Percentiles rank a stretch among this genome's conserved stretches.
Conservation (phyloP, 2,888 invertebrate species). For the Atrina japonica region DNA sequence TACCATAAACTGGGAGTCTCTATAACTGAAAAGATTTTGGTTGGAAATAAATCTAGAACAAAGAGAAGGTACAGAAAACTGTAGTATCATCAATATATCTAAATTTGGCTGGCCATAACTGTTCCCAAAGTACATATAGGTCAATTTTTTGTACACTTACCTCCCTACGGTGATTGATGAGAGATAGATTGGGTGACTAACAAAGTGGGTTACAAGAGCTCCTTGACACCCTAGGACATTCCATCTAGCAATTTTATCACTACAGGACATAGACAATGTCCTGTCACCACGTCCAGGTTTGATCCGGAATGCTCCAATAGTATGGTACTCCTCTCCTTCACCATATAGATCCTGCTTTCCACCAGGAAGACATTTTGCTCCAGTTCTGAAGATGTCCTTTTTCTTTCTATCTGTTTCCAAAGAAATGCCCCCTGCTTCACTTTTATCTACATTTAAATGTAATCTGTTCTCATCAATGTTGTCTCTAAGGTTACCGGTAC, state of each 20-base stretch:
- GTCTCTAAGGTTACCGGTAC: too few species aligned
- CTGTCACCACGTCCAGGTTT: slow-evolving; percentile 95
- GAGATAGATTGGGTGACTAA: slow-evolving; percentile 87
- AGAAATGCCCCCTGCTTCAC: too few species aligned
- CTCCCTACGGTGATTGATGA: slow-evolving; percentile 87
- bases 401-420: background rate
- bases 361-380: slow-evolving; percentile 89
- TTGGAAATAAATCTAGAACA: too few species aligned
- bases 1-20: too few species aligned
- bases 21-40: too few species aligned
- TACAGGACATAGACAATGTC: slow-evolving; percentile 94
- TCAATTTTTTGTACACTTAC: too few species aligned
- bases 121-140: too few species aligned
- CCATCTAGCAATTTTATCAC: slow-evolving; percentile 96
- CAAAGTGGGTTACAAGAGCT: slow-evolving; percentile 86
- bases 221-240: slow-evolving; percentile 92
- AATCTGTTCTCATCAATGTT: too few species aligned
- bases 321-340: slow-evolving; percentile 88
- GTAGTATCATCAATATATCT: too few species aligned
- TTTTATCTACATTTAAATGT: too few species aligned
- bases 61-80: too few species aligned
- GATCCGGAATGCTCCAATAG: slow-evolving; percentile 86
- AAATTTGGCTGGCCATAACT: too few species aligned
- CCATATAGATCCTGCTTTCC: slow-evolving; percentile 84
- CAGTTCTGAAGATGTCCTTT: slow-evolving; percentile 87